Conservation (phyloP, 2,113 vertebrate genomes). For the Psophia crepitans region DNA sequence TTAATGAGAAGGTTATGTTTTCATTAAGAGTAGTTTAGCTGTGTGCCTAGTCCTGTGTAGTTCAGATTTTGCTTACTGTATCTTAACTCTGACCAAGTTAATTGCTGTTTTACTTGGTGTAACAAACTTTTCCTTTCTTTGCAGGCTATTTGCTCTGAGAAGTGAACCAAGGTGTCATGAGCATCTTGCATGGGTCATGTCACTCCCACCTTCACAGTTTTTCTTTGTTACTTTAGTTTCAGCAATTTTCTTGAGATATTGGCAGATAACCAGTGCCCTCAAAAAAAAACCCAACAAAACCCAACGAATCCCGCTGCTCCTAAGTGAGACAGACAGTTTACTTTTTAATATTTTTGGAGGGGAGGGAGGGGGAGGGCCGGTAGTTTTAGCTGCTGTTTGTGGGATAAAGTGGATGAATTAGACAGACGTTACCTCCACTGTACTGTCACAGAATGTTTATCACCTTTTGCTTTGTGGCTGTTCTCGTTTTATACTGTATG, state of each 20-base stretch:
- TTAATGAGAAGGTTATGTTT: neutral
- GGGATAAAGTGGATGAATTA: constrained; percentile 67
- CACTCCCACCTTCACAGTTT: constrained; percentile 70
- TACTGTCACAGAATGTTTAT: constrained; percentile 75
- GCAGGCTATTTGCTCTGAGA: constrained; percentile 71
- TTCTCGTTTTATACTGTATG: constrained; percentile 83
- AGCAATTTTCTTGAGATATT: constrained; percentile 58
- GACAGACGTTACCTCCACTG: constrained; percentile 65
- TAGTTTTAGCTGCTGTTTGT: constrained; percentile 72
- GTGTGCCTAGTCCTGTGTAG: neutral
- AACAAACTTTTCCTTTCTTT: constrained; percentile 72
- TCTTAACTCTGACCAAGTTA: neutral
- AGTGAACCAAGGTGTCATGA: constrained; percentile 64
- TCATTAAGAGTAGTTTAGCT: neutral
- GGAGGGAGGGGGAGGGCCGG: constrained; percentile 60
- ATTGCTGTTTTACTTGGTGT: neutral
- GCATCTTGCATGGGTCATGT: constrained; percentile 72
- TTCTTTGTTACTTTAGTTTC: constrained; percentile 72
- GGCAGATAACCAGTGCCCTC: constrained; percentile 63
- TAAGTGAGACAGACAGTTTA: constrained; percentile 72
- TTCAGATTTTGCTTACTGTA: neutral
- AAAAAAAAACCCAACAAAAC: neutral
- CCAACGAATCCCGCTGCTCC: constrained; percentile 60
- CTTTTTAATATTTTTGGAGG: constrained; percentile 70
- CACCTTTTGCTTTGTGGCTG: constrained; percentile 78